Evolutionary conservation across 2,113 vertebrate genomes (phyloP).

Genomic region (Tetrax tetrax): DNA sequence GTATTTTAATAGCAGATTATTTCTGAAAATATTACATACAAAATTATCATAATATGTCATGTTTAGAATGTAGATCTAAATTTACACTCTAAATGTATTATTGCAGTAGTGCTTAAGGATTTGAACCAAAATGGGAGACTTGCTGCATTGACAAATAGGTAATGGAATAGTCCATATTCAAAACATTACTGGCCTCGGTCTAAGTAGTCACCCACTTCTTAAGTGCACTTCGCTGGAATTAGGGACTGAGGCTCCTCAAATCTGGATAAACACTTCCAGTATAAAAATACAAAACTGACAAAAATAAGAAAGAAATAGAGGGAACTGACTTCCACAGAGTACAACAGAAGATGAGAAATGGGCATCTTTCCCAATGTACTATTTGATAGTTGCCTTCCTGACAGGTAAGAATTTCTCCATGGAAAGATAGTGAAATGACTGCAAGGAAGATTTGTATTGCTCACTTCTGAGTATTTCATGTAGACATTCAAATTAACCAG

Average conservation of each 20-base stretch:
- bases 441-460: neutral
- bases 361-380: neutral
- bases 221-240: neutral
- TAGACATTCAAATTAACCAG: neutral
- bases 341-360: neutral
- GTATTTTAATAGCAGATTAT: neutral
- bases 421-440: neutral
- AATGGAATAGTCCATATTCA: neutral
- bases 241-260: neutral
- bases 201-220: neutral
- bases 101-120: neutral
- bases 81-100: neutral
- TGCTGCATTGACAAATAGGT: neutral
- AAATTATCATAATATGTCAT: neutral
- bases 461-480: neutral
- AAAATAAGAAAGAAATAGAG: neutral
- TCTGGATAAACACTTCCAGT: neutral
- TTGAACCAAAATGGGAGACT: neutral
- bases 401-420: neutral
- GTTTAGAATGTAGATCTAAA: neutral
- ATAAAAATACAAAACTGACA: neutral
- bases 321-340: neutral
- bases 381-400: neutral
- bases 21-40: neutral
- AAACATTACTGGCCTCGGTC: neutral